A percentile compares a stretch with the other conserved stretches of the same genome.
These are phyloP conservation scores for Andinoacara biseriatus DNA, from an alignment of 2,113 vertebrate species.

Conservation along the genomic window DNA sequence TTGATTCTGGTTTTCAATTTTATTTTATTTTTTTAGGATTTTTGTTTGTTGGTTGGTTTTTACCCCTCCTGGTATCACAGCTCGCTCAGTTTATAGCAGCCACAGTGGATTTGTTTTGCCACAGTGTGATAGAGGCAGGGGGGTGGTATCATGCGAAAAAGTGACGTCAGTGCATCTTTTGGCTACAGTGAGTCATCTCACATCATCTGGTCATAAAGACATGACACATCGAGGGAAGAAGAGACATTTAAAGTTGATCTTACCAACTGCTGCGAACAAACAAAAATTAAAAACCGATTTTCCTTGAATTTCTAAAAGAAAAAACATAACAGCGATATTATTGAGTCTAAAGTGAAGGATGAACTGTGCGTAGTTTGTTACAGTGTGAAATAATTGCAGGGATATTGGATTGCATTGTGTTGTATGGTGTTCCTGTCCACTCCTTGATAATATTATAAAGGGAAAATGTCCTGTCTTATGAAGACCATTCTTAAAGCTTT, in stretches of 20 bases:
- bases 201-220: conserved; percentile 13
- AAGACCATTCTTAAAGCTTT: neutral
- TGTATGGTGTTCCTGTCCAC: neutral
- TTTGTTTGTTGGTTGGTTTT: neutral
- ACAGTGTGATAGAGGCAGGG: neutral
- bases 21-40: neutral
- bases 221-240: neutral
- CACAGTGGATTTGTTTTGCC: conserved; percentile 12
- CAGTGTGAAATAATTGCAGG: neutral
- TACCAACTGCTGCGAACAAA: neutral
- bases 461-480: neutral
- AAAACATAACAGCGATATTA: neutral
- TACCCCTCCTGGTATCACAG: neutral
- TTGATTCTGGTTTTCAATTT: neutral
- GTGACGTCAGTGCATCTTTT: conserved; percentile 11
- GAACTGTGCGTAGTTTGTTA: neutral
- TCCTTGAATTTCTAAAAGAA: neutral
- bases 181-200: conserved; percentile 16
- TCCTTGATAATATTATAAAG: neutral
- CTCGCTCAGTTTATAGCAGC: neutral
- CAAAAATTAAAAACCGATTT: neutral
- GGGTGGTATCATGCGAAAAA: conserved; percentile 6
- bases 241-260: neutral
- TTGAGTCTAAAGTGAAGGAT: neutral
- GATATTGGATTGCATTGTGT: neutral